These are phyloP conservation scores for Rhabdornis inornatus DNA, from an alignment of 2,113 vertebrate genomes.

Conservation along the genomic window DNA sequence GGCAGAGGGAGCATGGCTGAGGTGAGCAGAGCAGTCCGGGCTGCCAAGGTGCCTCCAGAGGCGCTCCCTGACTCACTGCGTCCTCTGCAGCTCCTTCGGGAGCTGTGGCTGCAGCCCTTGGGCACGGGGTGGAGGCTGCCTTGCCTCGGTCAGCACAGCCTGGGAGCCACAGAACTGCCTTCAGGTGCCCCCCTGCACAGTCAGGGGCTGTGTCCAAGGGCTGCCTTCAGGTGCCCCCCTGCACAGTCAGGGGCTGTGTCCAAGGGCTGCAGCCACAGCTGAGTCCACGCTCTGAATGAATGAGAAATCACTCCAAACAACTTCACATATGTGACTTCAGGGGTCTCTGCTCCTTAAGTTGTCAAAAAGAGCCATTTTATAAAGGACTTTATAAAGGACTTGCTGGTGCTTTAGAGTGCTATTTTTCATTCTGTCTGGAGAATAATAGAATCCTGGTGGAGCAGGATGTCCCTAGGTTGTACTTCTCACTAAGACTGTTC, in stretches of 20 bases:
- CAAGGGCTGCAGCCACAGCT: background rate
- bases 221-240: background rate
- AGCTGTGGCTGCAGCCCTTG: background rate
- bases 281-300: background rate
- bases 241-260: too few relatives aligned
- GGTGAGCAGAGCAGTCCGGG: background rate
- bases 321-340: background rate
- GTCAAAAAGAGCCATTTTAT: background rate
- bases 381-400: background rate
- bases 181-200: background rate
- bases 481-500: background rate
- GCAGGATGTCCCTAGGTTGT: background rate
- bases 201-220: too few relatives aligned
- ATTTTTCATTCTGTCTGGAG: background rate
- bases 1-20: background rate
- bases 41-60: background rate
- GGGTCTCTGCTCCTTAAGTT: background rate
- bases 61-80: background rate
- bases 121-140: background rate
- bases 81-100: accelerated
- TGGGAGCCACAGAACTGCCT: background rate
- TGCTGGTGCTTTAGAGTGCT: background rate
- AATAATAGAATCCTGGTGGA: background rate
- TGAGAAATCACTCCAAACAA: background rate
- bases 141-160: too few relatives aligned